Percentiles rank a stretch among this genome's conserved stretches.
phyloP scores from a whole-genome alignment of 2,113 vertebrate genomes.

The Rutilus rutilus region DNA sequence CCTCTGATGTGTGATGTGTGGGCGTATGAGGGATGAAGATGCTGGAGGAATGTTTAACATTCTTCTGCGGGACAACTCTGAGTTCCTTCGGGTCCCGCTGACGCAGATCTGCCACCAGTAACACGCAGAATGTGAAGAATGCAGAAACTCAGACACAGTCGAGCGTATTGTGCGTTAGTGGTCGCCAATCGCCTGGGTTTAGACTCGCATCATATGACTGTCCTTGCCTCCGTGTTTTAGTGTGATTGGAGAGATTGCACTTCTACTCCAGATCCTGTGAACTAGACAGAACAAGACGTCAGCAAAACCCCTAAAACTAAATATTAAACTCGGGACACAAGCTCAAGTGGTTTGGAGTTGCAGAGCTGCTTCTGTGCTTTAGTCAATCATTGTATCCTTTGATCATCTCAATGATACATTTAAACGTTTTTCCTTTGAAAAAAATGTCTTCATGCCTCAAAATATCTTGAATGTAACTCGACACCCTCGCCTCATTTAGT shows the following conservation, averaged over 20 bases:
- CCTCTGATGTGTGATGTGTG: slow-evolving; percentile 64
- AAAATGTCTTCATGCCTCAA: no score
- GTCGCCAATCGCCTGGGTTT: slow-evolving; percentile 10
- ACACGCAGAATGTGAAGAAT: slow-evolving; percentile 75
- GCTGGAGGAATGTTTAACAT: slow-evolving; percentile 53
- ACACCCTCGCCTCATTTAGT: no score
- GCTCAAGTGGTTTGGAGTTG: no score
- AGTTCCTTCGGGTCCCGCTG: slow-evolving; percentile 64
- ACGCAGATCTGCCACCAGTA: slow-evolving; percentile 73
- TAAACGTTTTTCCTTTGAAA: no score
- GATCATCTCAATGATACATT: no score
- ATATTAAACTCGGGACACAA: not conserved
- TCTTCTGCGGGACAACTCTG: slow-evolving; percentile 54
- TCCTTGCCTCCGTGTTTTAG: not conserved
- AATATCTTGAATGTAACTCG: no score
- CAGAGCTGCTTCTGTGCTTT: not conserved
- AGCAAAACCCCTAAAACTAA: no score
- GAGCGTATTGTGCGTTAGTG: slow-evolving; percentile 34
- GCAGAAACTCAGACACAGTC: slow-evolving; percentile 67
- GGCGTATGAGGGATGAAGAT: slow-evolving; percentile 64
- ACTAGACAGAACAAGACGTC: not conserved
- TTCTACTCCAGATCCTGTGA: not conserved
- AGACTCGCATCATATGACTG: slow-evolving; percentile 51
- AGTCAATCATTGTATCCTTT: no score
- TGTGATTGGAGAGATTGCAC: not conserved